Conservation (phyloP, 2,113 vertebrate genomes). For the Chascanopsetta lugubris region DNA sequence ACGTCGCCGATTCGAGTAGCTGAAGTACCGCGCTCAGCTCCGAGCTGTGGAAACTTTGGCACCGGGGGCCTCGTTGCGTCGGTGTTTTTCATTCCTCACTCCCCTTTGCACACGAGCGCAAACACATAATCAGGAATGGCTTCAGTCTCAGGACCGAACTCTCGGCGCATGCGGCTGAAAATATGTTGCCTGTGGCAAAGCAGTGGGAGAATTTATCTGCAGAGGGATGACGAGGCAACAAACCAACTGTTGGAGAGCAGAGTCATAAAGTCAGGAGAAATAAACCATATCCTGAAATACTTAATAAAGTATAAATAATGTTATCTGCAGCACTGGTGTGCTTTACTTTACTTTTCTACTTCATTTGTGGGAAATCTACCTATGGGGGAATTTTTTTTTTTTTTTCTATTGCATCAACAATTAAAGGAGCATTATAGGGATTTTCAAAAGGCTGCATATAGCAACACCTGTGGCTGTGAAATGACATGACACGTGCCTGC, state of each 20-base stretch:
- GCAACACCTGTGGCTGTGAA: too few species aligned
- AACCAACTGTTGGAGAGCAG: not conserved
- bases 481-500: too few species aligned
- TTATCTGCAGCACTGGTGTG: not conserved
- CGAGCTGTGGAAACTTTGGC: constrained; percentile 3
- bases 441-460: too few species aligned
- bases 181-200: constrained; percentile 31
- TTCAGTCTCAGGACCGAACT: constrained; percentile 28
- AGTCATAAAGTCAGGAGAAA: not conserved
- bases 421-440: too few species aligned
- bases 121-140: constrained; percentile 14
- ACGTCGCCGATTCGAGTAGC: not conserved
- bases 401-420: too few species aligned
- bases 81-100: constrained; percentile 9
- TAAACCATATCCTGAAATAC: not conserved
- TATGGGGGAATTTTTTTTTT: too few species aligned
- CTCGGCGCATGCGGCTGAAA: constrained; percentile 34
- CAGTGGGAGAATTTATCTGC: constrained; percentile 10
- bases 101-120: constrained; percentile 5
- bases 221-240: constrained; percentile 18
- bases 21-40: constrained; percentile 4
- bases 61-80: constrained; percentile 1
- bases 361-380: too few species aligned
- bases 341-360: too few species aligned
- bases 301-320: not conserved